phyloP scores from a whole-genome alignment of 2,888 invertebrate species.

The Linhomoeus sp. region DNA sequence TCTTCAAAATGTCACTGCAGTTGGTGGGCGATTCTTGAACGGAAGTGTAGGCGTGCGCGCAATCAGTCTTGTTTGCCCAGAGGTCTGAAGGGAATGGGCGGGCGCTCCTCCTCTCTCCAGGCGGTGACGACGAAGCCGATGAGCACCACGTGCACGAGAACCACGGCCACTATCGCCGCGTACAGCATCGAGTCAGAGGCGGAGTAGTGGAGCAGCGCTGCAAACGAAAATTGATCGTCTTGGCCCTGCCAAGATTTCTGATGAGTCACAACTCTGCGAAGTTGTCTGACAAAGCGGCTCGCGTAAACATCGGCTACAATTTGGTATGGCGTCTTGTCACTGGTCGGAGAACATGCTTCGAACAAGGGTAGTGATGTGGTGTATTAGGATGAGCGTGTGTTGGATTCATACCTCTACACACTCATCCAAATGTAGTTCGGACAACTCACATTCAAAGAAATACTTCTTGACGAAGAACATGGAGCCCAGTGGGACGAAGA shows the following conservation, averaged over 20 bases:
- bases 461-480: constrained; percentile 23
- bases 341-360: too few species aligned
- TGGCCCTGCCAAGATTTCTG: too few species aligned
- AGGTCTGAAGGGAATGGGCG: not conserved
- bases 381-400: too few species aligned
- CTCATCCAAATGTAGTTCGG: not conserved
- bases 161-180: constrained; percentile 22
- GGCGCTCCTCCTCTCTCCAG: constrained; percentile 4
- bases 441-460: constrained; percentile 18
- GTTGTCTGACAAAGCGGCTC: too few species aligned
- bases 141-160: constrained; percentile 9
- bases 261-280: too few species aligned
- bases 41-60: too few species aligned
- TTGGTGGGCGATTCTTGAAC: too few species aligned
- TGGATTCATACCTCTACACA: not conserved
- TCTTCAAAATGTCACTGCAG: too few species aligned
- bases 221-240: too few species aligned
- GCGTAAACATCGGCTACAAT: too few species aligned
- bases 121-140: constrained; percentile 6
- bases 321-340: too few species aligned
- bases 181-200: constrained; percentile 19
- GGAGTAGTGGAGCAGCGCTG: constrained; percentile 16
- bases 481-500: constrained; percentile 20
- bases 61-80: not conserved
- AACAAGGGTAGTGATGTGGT: too few species aligned